A percentile compares a stretch with the other conserved stretches of the same genome.
phyloP scores from a whole-genome alignment of 2,113 vertebrate genomes.

The Scortum barcoo region DNA sequence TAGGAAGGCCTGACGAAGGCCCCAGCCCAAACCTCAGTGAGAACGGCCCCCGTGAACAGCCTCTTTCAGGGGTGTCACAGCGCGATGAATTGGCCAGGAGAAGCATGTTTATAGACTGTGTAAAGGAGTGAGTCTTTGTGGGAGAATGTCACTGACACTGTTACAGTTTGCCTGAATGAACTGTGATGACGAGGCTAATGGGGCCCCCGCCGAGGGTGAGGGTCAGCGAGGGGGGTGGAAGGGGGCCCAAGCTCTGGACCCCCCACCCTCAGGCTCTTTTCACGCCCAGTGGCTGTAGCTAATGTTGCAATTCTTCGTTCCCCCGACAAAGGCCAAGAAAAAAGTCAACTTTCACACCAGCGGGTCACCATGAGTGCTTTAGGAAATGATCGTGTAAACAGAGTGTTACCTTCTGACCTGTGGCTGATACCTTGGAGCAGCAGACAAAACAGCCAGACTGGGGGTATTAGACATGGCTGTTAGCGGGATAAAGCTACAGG shows the following conservation, averaged over 20 bases:
- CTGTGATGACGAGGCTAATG: conserved; percentile 90
- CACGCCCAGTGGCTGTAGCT: conserved; percentile 91
- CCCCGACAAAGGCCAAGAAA: conserved; percentile 84
- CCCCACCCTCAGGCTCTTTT: conserved; percentile 90
- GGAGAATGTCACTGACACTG: conserved; percentile 91
- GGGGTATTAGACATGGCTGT: conserved; percentile 95
- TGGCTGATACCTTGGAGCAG: conserved; percentile 88
- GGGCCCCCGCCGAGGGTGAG: conserved; percentile 83
- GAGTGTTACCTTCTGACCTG: conserved; percentile 97
- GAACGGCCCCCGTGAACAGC: conserved; percentile 78
- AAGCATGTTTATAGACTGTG: conserved; percentile 95
- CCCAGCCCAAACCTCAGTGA: conserved; percentile 76
- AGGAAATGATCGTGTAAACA: conserved; percentile 95
- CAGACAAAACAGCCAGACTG: conserved; percentile 89
- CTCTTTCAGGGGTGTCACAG: conserved; percentile 87
- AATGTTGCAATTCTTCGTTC: conserved; percentile 91
- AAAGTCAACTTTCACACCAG: conserved; percentile 92
- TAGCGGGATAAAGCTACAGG: conserved; percentile 89
- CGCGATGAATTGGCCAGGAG: conserved; percentile 88
- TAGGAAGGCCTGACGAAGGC: conserved; percentile 73
- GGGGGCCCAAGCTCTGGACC: conserved; percentile 78
- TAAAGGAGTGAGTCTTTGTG: conserved; percentile 94
- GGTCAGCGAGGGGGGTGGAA: conserved; percentile 70
- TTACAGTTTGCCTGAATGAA: conserved; percentile 92
- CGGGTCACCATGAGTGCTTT: conserved; percentile 91